Base-by-base conservation (phyloP, 2,797 vertebrate genomes). In the Acestrorhynchus altus region DNA sequence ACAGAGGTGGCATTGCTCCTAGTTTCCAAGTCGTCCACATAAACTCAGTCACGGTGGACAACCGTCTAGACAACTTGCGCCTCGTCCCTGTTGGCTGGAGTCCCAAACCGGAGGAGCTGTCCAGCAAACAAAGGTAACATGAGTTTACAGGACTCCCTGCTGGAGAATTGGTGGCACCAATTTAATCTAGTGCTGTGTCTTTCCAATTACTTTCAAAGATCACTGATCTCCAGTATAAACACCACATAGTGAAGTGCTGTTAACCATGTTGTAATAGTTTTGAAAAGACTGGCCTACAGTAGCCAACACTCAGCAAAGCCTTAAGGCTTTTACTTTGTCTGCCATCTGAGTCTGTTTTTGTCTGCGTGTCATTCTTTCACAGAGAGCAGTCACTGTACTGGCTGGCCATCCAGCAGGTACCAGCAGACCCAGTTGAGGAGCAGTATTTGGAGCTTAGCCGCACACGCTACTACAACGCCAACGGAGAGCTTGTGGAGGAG, bases 361-460 rank as follows among this genome's bases (percentile, higher is more conserved):
- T 64, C 39, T 39, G n/a, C 52, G 4, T 52, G 35, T 78, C 40
- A 26, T 61, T 10, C 18, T 40, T 61, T 5, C 24, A 16, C 82
- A 99, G 98, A 92, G 98, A 99, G 92, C 98, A 99, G 90, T 99
- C 97, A 71, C 90, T 99, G 59, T 99, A 99, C 80, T 99, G 98
- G 98, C 90, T 99, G 83, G 98, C 98, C 5, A 99, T 99, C 83
- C 98, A 99, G 84, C 98, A 99, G 91, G 96, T 99, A 15, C 98
- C 98, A 1, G 96, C 97, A 0, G 98, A 99, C 85, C 98, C 98
- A 0, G 97, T 99, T 75, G 98, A 99, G 82, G 98, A 99, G 87
- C 97, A 99, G 90, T 99, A 98, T 77, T 93, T 98, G 26, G 96
- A 98, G 67, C 90, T 98, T 88, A 98, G 95, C 61, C 96, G 97